phyloP scores from a whole-genome alignment of 2,797 vertebrate genomes.

The Caiman crocodilus region DNA sequence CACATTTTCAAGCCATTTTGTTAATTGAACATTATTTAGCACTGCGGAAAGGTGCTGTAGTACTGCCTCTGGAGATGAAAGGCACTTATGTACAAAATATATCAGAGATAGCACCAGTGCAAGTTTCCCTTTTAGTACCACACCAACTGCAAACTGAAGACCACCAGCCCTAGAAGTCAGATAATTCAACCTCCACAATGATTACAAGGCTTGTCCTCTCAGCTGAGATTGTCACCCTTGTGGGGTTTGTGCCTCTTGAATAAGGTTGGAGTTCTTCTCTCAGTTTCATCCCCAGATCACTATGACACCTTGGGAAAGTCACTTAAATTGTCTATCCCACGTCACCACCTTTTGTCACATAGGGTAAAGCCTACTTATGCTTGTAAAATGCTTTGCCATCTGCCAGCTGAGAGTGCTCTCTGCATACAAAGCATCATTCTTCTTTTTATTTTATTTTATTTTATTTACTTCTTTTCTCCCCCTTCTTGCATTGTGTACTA shows the following conservation, averaged over 20 bases:
- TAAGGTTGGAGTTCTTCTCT: background rate
- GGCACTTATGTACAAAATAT: background rate
- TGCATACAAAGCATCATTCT: background rate
- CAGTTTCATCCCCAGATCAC: background rate
- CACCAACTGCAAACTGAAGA: background rate
- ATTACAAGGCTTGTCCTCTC: background rate
- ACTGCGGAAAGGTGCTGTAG: conserved; percentile 42
- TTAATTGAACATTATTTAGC: conserved; percentile 43
- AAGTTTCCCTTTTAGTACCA: background rate
- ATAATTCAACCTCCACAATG: background rate
- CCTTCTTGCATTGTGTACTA: rapidly evolving
- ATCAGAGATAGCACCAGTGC: background rate
- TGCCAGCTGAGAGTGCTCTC: background rate
- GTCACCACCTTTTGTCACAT: background rate
- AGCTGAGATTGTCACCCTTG: background rate
- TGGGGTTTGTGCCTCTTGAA: background rate
- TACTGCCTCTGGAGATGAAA: background rate
- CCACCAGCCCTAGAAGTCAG: background rate
- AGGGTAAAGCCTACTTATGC: background rate
- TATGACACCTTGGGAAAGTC: background rate
- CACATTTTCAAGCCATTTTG: conserved; percentile 51
- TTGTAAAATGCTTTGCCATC: background rate
- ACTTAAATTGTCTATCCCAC: background rate
- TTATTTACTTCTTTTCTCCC: background rate
- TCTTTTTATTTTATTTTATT: rapidly evolving